These are phyloP conservation scores for Yponomeuta evonymella DNA, from an alignment of 2,888 invertebrate species.

Conservation along the genomic window DNA sequence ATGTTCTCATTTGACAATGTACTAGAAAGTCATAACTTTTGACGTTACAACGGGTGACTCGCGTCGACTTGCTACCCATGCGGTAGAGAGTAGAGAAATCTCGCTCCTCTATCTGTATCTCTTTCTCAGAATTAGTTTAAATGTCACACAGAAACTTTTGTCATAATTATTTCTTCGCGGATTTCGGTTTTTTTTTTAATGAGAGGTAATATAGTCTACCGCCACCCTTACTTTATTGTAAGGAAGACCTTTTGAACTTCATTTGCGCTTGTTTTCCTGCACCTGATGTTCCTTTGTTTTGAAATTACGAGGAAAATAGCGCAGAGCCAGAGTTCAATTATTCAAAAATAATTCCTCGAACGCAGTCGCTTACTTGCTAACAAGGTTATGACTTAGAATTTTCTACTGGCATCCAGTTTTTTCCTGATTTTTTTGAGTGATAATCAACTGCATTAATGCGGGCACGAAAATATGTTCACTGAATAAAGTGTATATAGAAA, in stretches of 20 bases:
- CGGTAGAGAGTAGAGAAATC: no score
- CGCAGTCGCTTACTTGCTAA: neutral
- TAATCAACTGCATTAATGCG: neutral
- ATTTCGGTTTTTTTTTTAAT: no score
- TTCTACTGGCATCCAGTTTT: neutral
- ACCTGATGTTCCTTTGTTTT: neutral
- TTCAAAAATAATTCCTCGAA: neutral
- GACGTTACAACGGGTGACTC: no score
- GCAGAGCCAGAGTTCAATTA: neutral
- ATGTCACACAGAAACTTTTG: no score
- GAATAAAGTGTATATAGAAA: neutral
- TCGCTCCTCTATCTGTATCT: no score
- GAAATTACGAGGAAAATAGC: neutral
- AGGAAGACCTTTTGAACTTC: conserved; percentile 3
- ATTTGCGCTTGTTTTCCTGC: neutral
- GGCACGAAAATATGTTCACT: neutral
- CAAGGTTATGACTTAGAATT: neutral
- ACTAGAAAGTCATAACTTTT: no score
- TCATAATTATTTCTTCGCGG: no score
- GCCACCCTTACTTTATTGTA: neutral
- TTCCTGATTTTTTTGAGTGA: no score
- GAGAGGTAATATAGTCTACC: neutral
- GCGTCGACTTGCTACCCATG: no score
- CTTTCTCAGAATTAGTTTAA: no score
- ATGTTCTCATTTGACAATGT: no score